Evolutionary conservation across 2,888 invertebrate genomes (phyloP).

Genomic region (Limnephilus marmoratus): DNA sequence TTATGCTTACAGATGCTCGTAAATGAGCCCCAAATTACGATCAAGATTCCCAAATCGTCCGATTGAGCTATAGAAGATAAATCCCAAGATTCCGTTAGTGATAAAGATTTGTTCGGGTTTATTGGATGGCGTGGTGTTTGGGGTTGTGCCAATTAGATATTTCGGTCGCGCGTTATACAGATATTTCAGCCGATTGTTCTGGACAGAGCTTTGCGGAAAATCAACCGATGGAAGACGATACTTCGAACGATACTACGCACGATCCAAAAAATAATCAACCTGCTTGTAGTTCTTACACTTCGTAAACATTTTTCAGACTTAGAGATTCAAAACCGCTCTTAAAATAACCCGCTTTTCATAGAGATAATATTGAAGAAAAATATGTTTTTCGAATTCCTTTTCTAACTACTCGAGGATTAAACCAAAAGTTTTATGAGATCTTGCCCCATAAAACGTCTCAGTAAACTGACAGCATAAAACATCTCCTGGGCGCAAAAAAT

Average conservation of each 20-base stretch:
- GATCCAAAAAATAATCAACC: not conserved
- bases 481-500: not conserved
- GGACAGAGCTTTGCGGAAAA: constrained; percentile 4
- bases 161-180: constrained; percentile 36
- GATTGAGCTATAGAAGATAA: constrained; percentile 33
- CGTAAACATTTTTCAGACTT: not conserved
- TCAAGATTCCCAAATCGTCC: constrained; percentile 24
- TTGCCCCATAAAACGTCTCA: not conserved
- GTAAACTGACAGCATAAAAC: not conserved
- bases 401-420: not conserved
- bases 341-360: not conserved
- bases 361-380: not conserved
- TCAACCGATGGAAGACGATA: not conserved
- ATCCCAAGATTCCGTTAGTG: constrained; percentile 48
- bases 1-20: not conserved
- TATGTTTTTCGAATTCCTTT: not conserved
- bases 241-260: not conserved
- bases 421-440: not conserved
- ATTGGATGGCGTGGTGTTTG: constrained; percentile 50
- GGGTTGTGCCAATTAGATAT: constrained; percentile 52
- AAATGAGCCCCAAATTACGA: not conserved
- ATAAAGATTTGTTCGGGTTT: constrained; percentile 54
- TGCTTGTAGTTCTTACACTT: not conserved
- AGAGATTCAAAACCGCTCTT: not conserved
- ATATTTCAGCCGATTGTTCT: constrained; percentile 37